A percentile compares a stretch with the other conserved stretches of the same genome.
phyloP scores from a whole-genome alignment of 2,888 invertebrate species.

The Tiliacea aurago region DNA sequence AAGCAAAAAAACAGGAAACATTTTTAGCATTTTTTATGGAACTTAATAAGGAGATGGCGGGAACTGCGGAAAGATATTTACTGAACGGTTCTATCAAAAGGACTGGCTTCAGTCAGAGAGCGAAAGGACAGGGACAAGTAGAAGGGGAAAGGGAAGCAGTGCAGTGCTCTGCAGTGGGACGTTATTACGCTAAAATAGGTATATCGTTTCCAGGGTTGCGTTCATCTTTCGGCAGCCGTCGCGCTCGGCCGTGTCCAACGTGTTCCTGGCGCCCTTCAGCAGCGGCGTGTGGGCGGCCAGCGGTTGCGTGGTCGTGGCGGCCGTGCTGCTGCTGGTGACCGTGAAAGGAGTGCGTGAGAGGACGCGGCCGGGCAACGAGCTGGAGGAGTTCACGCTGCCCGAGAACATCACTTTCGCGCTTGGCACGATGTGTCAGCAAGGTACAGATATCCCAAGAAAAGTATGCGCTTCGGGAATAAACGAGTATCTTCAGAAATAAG shows the following conservation, averaged over 20 bases:
- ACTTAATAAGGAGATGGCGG: neutral
- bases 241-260: constrained; percentile 91
- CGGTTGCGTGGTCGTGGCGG: constrained; percentile 68
- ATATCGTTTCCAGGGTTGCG: constrained; percentile 80
- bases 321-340: constrained; percentile 69
- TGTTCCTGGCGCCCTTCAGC: constrained; percentile 91
- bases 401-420: constrained; percentile 90
- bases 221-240: constrained; percentile 92
- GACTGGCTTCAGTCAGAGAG: neutral
- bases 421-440: constrained; percentile 92
- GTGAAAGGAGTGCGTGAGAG: constrained; percentile 47
- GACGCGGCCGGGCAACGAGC: constrained; percentile 50
- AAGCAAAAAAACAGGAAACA: neutral
- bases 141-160: too few species aligned
- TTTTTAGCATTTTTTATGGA: neutral
- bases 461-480: too few species aligned
- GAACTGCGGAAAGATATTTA: neutral
- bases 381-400: constrained; percentile 72
- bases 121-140: neutral
- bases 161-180: neutral
- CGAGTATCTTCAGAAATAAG: too few species aligned
- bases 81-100: neutral
- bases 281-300: constrained; percentile 89
- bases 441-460: constrained; percentile 67
- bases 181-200: neutral